Evolutionary conservation across 2,113 vertebrate species (phyloP), one percentile per base, ranked within the genome.

Genomic region (Climacteris rufus): DNA sequence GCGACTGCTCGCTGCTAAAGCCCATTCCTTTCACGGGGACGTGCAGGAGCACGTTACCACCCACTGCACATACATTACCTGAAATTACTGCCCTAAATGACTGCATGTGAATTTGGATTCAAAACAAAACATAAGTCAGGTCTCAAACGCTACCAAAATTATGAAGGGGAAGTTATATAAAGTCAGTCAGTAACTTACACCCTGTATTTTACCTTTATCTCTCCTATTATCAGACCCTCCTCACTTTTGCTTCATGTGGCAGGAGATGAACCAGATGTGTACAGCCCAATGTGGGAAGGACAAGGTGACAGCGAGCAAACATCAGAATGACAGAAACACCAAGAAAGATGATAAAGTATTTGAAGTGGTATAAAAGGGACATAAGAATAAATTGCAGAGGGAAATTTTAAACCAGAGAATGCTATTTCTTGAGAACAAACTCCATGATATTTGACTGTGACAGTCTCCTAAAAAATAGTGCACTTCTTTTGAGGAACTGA

Each of bases 91-190:
- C 60, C 75, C 56, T 42, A 31, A 70, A 69, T 4, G 39, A 88
- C 56, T 80, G 53, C 76, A 56, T 20, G 39, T 39, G 64, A 88
- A 75, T 83, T 90, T 31, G 37, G 44, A 81, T 42, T 78, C 56
- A 66, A 89, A 97, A 89, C 31, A 84, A 60, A 94, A 68, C 61
- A 14, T 20, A 66, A 60, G 89, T 35, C n/a, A 35, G n/a, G 65
- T 33, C 44, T 75, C 49, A 72, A 92, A 81, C 49, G 25, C 8
- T 8, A 87, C 72, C 24, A 18, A 31, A 30, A 37, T 56, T 49
- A 49, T 1, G 2, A 68, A 82, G 7, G 15, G 21, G 31, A 77
- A 83, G 40, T 66, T 77, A 60, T 6, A 44, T 63, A 53, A 81
- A 77, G 68, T 37, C 7, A 56, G 42, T 20, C 0, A 0, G 31